Conservation (phyloP, 1,140 invertebrate genomes). For the Venturia canescens region DNA sequence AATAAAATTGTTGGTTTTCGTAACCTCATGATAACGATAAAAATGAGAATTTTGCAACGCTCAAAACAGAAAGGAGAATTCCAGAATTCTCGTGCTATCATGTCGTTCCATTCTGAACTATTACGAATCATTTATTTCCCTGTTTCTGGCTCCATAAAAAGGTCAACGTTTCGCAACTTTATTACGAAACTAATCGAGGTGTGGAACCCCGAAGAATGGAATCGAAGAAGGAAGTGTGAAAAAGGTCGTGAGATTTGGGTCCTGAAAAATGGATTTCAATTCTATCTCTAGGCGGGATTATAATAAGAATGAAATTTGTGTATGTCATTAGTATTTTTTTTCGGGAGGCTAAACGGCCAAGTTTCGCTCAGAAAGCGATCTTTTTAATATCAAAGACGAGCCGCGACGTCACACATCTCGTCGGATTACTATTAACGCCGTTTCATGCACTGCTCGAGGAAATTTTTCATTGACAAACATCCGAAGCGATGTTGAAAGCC, state of each 20-base stretch:
- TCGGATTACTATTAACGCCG: constrained; percentile 44
- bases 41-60: not conserved
- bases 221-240: constrained; percentile 9
- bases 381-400: constrained; percentile 21
- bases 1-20: no score
- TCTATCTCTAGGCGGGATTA: constrained; percentile 28
- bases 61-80: not conserved
- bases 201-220: not conserved
- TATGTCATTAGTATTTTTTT: constrained; percentile 24
- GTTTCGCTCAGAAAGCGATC: constrained; percentile 5
- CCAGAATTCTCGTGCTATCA: not conserved
- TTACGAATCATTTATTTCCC: no score
- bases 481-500: not conserved
- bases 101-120: not conserved
- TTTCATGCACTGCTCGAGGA: constrained; percentile 30
- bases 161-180: constrained; percentile 24
- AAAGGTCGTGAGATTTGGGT: not conserved
- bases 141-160: not conserved
- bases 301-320: constrained; percentile 7
- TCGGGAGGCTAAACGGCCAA: not conserved
- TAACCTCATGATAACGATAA: no score
- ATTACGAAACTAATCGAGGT: constrained; percentile 35
- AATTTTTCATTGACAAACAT: constrained; percentile 29
- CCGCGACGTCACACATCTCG: constrained; percentile 26
- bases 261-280: constrained; percentile 27